Percentiles rank a stretch among this genome's conserved stretches.
These are phyloP conservation scores for Pangasianodon gigas DNA, from an alignment of 2,113 vertebrate species.

Conservation along the genomic window DNA sequence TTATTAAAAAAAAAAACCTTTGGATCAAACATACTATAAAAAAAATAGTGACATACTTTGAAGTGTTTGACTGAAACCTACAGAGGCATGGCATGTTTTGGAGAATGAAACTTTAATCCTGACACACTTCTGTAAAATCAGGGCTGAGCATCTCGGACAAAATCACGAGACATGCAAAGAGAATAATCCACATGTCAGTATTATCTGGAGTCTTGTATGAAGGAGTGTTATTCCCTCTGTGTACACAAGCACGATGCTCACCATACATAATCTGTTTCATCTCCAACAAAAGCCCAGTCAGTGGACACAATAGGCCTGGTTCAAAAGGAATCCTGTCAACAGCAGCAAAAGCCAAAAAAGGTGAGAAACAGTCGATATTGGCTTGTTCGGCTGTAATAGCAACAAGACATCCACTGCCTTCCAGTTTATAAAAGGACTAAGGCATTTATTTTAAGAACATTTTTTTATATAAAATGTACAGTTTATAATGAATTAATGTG, in stretches of 20 bases:
- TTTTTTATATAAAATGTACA: constrained; percentile 12
- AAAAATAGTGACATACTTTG: constrained; percentile 51
- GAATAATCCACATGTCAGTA: constrained; percentile 55
- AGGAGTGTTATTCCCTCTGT: constrained; percentile 51
- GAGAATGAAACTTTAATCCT: constrained; percentile 72
- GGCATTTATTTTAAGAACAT: constrained; percentile 5
- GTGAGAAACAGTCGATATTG: constrained; percentile 75
- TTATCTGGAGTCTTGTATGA: constrained; percentile 52
- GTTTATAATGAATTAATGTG: background rate
- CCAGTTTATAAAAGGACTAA: constrained; percentile 38
- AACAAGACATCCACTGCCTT: constrained; percentile 63
- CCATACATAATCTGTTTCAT: constrained; percentile 81
- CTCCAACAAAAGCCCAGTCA: constrained; percentile 75
- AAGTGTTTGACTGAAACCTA: constrained; percentile 54
- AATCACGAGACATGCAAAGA: constrained; percentile 57
- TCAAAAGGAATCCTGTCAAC: constrained; percentile 73
- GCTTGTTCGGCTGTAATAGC: constrained; percentile 69
- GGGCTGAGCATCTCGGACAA: constrained; percentile 65
- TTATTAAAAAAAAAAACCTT: background rate
- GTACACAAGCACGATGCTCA: constrained; percentile 65
- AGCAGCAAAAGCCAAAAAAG: constrained; percentile 66
- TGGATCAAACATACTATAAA: constrained; percentile 21
- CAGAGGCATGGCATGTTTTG: constrained; percentile 57
- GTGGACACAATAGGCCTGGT: constrained; percentile 64
- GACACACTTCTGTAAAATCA: constrained; percentile 68